Evolutionary conservation across 2,888 invertebrate genomes (phyloP).

Genomic region (Andrena marginata): DNA sequence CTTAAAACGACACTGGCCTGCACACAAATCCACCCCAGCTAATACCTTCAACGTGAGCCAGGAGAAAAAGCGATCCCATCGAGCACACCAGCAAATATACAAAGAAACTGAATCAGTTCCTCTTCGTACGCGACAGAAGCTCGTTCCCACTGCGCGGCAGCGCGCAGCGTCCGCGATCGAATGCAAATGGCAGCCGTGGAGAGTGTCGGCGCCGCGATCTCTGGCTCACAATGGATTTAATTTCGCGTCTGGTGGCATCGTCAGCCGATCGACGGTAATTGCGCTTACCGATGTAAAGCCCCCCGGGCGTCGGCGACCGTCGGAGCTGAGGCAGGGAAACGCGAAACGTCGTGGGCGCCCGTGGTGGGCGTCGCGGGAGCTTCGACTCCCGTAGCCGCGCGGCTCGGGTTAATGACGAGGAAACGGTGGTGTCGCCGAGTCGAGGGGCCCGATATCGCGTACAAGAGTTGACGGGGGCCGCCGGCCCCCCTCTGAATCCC

Average conservation of each 20-base stretch:
- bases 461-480: slow-evolving; percentile 24
- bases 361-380: slow-evolving; percentile 42
- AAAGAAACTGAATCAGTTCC: not conserved
- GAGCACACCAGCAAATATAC: too few species aligned
- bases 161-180: not conserved
- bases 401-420: slow-evolving; percentile 66
- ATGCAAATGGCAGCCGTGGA: slow-evolving; percentile 31
- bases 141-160: not conserved
- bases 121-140: not conserved
- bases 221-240: slow-evolving; percentile 69
- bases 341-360: slow-evolving; percentile 55
- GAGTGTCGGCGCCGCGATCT: slow-evolving; percentile 37
- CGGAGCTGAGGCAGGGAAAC: slow-evolving; percentile 52
- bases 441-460: slow-evolving; percentile 49
- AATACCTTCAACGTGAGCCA: not conserved
- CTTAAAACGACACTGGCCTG: too few species aligned
- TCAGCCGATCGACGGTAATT: slow-evolving; percentile 58
- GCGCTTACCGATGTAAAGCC: slow-evolving; percentile 56
- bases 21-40: too few species aligned
- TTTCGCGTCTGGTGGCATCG: slow-evolving; percentile 63
- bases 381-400: slow-evolving; percentile 33
- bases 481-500: slow-evolving; percentile 10
- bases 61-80: not conserved
- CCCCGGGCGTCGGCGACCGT: slow-evolving; percentile 47
- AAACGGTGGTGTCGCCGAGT: slow-evolving; percentile 39